A percentile compares a stretch with the other conserved stretches of the same genome.
Evolutionary conservation across 2,797 vertebrate species (phyloP).

Genomic region (Merluccius polli): DNA sequence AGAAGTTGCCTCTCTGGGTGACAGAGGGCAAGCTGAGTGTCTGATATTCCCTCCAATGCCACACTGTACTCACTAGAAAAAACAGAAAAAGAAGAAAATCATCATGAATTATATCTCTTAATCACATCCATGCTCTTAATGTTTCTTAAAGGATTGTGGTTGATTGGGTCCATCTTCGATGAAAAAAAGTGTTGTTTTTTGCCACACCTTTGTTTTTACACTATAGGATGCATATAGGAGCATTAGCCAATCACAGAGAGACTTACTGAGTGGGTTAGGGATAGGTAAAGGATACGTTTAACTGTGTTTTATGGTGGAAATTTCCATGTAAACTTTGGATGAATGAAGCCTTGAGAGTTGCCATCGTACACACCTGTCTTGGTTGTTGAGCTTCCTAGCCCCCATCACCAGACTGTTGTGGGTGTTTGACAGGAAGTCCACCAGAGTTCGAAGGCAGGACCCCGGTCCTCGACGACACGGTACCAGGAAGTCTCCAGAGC

Average conservation of each 20-base stretch:
- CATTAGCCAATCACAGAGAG: not conserved
- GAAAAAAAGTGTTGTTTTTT: not conserved
- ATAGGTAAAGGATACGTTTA: not conserved
- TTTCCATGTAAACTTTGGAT: not conserved
- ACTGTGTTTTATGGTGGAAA: not conserved
- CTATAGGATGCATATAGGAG: too few species aligned
- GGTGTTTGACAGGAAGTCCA: conserved; percentile 61
- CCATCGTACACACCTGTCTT: conserved; percentile 53
- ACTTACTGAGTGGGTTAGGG: not conserved
- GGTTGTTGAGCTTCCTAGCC: conserved; percentile 39
- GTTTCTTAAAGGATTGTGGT: not conserved
- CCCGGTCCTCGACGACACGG: conserved; percentile 61
- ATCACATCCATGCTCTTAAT: not conserved
- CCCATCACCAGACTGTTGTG: conserved; percentile 71
- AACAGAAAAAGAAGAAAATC: not conserved
- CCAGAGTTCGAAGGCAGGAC: conserved; percentile 62
- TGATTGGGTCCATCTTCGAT: not conserved
- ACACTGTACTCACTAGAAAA: conserved; percentile 60
- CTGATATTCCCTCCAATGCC: conserved; percentile 55
- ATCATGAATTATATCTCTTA: not conserved
- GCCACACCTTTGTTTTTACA: too few species aligned
- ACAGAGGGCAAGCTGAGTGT: conserved; percentile 69
- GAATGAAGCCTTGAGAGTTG: not conserved
- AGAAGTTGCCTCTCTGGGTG: conserved; percentile 71
- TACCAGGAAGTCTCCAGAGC: conserved; percentile 61